Conservation (phyloP, 2,888 invertebrate species). For the Sicus ferrugineus region DNA sequence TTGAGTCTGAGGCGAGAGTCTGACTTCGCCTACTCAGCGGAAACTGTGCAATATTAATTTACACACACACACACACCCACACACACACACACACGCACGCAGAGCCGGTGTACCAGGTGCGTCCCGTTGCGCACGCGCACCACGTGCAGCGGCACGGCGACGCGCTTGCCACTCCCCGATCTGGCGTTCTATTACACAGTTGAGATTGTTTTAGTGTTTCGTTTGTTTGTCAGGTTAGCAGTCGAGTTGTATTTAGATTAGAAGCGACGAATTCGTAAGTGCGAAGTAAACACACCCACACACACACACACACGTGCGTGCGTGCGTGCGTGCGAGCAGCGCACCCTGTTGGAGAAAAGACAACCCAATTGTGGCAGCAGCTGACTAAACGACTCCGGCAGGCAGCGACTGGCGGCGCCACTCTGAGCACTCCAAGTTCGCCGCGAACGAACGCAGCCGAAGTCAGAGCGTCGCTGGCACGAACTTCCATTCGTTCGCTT, state of each 20-base stretch:
- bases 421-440: no score
- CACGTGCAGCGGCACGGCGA: no score
- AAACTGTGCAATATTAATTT: conserved; percentile 23
- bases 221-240: neutral
- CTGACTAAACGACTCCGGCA: no score
- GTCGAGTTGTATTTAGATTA: neutral
- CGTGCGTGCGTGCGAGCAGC: no score
- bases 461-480: no score
- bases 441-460: no score
- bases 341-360: no score
- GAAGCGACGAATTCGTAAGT: neutral
- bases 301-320: neutral
- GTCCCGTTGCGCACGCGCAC: no score
- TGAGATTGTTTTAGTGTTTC: neutral
- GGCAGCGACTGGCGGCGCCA: no score
- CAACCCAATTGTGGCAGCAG: no score
- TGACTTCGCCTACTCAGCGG: neutral
- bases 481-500: no score
- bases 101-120: neutral
- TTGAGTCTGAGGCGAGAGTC: neutral
- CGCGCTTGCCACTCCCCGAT: neutral
- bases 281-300: no score
- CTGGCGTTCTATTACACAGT: conserved; percentile 7
- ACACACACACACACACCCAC: neutral
- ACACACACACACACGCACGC: neutral